phyloP scores from a whole-genome alignment of 2,113 vertebrate species.

The Tangachromis dhanisi region DNA sequence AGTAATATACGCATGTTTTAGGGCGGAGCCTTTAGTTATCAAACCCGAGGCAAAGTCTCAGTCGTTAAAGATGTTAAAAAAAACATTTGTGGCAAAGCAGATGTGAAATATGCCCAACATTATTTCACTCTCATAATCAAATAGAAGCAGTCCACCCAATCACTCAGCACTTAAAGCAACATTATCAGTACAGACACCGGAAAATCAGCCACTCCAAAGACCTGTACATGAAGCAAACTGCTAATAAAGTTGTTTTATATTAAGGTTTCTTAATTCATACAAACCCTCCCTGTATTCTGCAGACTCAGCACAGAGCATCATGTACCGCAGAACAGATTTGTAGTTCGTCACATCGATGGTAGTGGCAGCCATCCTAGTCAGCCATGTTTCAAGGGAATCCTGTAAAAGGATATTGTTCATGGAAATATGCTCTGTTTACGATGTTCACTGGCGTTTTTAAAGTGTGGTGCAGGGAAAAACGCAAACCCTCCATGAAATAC shows the following conservation, averaged over 20 bases:
- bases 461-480: not conserved
- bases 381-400: not conserved
- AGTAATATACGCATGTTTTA: not conserved
- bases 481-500: not conserved
- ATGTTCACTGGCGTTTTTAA: not conserved
- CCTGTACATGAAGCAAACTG: not conserved
- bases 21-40: not conserved
- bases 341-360: not conserved
- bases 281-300: not conserved
- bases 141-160: not conserved
- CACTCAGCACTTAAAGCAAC: not conserved
- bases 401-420: not conserved
- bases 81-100: not conserved
- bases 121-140: not conserved
- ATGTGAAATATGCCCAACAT: not conserved
- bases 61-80: not conserved
- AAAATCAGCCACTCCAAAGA: not conserved
- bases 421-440: not conserved
- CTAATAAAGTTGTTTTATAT: not conserved
- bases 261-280: not conserved
- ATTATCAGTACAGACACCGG: not conserved
- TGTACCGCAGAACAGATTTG: not conserved
- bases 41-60: not conserved
- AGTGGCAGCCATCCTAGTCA: not conserved
- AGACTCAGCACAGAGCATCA: not conserved